Evolutionary conservation across 1,140 invertebrate genomes (phyloP).

Genomic region (Bombus soroeensis): DNA sequence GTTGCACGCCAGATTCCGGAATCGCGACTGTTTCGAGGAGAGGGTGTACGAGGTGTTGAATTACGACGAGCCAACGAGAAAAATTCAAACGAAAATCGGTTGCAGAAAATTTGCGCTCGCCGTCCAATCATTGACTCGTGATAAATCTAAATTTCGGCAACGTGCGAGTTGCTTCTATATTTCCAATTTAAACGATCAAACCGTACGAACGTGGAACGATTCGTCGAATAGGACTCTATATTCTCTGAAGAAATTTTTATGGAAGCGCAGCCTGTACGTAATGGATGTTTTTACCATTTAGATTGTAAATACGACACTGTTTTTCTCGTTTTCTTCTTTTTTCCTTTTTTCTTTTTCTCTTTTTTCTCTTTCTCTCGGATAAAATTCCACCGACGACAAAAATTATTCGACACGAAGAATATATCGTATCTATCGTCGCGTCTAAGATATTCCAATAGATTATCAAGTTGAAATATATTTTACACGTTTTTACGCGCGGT

Average conservation of each 20-base stretch:
- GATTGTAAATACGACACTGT: neutral
- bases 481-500: too few relatives aligned
- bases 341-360: rapidly evolving
- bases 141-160: neutral
- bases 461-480: too few relatives aligned
- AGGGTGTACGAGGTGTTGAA: constrained; percentile 28
- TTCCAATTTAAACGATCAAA: neutral
- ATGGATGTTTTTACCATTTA: neutral
- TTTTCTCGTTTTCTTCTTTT: rapidly evolving
- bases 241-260: neutral
- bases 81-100: constrained; percentile 27
- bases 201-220: neutral
- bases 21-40: constrained; percentile 36
- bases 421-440: too few relatives aligned
- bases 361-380: rapidly evolving
- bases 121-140: constrained; percentile 3
- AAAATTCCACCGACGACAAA: too few relatives aligned
- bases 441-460: too few relatives aligned
- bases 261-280: neutral
- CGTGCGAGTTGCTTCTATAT: neutral
- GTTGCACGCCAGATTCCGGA: constrained; percentile 36
- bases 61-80: constrained; percentile 35
- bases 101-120: constrained; percentile 10
- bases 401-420: neutral
- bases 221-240: neutral